Conservation (phyloP, 37 sponge, comb jelly and placozoan species). For the Hormiphora californensis region DNA sequence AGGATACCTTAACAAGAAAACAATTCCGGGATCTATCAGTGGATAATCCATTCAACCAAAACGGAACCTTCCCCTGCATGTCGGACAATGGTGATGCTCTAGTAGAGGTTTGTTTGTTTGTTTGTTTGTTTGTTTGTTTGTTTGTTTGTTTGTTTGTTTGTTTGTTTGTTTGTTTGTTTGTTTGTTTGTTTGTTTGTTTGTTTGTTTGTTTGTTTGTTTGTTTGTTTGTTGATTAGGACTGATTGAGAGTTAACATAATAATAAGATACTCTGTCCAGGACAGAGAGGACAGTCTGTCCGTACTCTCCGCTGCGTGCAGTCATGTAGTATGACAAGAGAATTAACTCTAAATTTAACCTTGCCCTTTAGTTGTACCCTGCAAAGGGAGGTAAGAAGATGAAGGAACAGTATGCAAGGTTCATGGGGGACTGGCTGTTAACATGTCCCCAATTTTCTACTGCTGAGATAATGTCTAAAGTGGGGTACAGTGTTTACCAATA, state of each 20-base stretch:
- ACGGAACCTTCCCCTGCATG: neutral
- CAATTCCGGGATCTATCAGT: neutral
- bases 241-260: neutral
- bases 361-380: constrained; percentile 22
- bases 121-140: no score
- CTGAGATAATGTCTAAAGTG: neutral
- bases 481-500: neutral
- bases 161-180: no score
- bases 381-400: neutral
- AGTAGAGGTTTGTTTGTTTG: neutral
- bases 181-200: no score
- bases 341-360: no score
- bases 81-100: neutral
- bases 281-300: no score
- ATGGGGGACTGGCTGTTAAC: constrained; percentile 28
- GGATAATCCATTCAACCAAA: neutral
- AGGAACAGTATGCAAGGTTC: neutral
- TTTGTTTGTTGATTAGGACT: no score
- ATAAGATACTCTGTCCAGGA: no score
- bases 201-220: no score
- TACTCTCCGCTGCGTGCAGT: no score
- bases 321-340: no score
- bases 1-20: no score
- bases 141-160: no score
- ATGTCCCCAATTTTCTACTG: constrained; percentile 30